Conservation (phyloP, 1,140 invertebrate genomes). For the Nilaparvata lugens region DNA sequence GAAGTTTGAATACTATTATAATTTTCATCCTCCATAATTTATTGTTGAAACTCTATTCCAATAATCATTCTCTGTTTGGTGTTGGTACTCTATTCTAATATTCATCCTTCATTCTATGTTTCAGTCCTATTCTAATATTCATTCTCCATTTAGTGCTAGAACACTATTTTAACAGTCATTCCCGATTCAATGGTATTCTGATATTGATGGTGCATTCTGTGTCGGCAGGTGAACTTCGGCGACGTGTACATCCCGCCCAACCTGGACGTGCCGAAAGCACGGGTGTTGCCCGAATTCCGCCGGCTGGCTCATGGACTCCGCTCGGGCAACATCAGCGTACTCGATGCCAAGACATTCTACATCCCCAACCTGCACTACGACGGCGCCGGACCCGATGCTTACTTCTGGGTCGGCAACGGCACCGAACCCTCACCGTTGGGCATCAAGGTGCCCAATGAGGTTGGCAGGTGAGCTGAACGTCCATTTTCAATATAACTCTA, state of each 20-base stretch:
- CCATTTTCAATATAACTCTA: not conserved
- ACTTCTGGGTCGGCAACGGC: slow-evolving; percentile 88
- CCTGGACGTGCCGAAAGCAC: slow-evolving; percentile 61
- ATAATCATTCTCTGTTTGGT: no score
- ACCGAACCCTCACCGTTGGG: slow-evolving; percentile 69
- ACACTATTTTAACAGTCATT: no score
- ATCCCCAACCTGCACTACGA: slow-evolving; percentile 90
- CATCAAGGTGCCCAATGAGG: slow-evolving; percentile 81
- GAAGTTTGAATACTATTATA: no score
- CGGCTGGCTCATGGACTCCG: slow-evolving; percentile 74
- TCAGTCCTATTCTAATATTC: no score
- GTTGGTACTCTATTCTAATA: no score
- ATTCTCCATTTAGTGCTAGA: no score
- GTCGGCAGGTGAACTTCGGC: slow-evolving; percentile 74
- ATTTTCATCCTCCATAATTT: no score
- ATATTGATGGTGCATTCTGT: not conserved
- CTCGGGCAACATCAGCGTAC: slow-evolving; percentile 81
- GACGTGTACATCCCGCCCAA: slow-evolving; percentile 66
- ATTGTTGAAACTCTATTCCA: no score
- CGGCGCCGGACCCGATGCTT: slow-evolving; percentile 79
- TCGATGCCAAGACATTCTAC: slow-evolving; percentile 86
- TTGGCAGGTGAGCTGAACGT: slow-evolving; percentile 54
- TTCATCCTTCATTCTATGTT: no score
- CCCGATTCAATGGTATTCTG: no score
- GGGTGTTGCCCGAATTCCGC: slow-evolving; percentile 74